Conservation (phyloP, 2,888 invertebrate genomes). For the Patella pellucida region DNA sequence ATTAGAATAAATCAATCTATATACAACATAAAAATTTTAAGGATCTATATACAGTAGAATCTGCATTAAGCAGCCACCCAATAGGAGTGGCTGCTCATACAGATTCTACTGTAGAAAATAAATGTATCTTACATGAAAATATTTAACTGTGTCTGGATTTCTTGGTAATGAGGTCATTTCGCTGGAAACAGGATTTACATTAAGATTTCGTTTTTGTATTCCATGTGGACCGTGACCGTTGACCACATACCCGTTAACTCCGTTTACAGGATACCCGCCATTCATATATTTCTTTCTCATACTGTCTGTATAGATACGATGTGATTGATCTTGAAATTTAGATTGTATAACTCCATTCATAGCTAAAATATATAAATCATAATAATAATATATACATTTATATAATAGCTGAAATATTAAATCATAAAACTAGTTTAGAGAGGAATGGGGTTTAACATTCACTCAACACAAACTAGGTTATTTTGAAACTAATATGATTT, state of each 20-base stretch:
- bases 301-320: constrained; percentile 54
- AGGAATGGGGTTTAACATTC: too few relatives aligned
- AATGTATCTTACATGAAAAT: background rate
- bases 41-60: too few relatives aligned
- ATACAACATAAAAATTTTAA: too few relatives aligned
- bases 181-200: constrained; percentile 50
- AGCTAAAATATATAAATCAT: constrained; percentile 27
- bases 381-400: too few relatives aligned
- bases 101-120: too few relatives aligned
- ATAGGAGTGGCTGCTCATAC: too few relatives aligned
- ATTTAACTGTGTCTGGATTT: background rate
- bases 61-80: too few relatives aligned
- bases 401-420: too few relatives aligned
- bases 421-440: too few relatives aligned
- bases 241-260: constrained; percentile 50
- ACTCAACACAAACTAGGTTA: too few relatives aligned
- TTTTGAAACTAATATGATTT: too few relatives aligned
- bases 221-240: constrained; percentile 54
- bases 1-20: too few relatives aligned
- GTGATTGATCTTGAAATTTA: constrained; percentile 56
- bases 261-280: constrained; percentile 48
- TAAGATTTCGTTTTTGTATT: constrained; percentile 56
- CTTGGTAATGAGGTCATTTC: background rate
- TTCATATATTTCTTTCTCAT: constrained; percentile 56
- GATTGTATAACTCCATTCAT: constrained; percentile 49